Base-by-base conservation (phyloP, 2,113 vertebrate genomes). In the Ailurus styani region DNA sequence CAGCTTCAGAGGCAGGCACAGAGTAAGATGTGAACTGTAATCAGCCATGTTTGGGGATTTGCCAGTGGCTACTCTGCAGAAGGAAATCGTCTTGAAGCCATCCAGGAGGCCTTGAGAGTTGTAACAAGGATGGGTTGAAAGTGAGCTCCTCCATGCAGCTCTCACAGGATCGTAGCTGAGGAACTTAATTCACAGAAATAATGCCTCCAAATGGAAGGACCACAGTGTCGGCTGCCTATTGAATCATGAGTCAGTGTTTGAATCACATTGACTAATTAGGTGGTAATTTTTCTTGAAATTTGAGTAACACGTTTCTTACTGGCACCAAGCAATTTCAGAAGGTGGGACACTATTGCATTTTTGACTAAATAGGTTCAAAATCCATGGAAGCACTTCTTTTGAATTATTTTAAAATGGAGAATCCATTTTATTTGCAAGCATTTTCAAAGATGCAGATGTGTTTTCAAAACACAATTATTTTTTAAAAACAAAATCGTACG, bases 111-210 rank as follows among this genome's bases (percentile, higher is more conserved):
- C 54, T 18, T 13, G n/a, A 50, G 17, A 23, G 27, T 3, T 23
- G 37, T 23, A 8, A 11, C 21, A 2, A 4, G 17, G 18, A 15
- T 7, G 42, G 8, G 18, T 11, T 3, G 81, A 50, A 29, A 9
- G n/a, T 73, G 21, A 27, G 8, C 79, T 6, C 31, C n/a, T 21
- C 3, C 3, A 0, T 13, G 23, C 27, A 18, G 45, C 81, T 66
- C 47, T 27, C 29, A 5, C 15, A 0, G 6, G 0, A 1, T 57
- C 25, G 2, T 18, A 17, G 50, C 23, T 23, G 17, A 29, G 52
- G 50, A 68, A 4, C 29, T 8, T 21, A 37, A 50, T 31, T 77
- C 57, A 31, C n/a, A 47, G 7, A 70, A 62, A 15, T 20, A 1
- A 40, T 40, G 29, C 6, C 50, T 70, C n/a, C 14, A 15, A 8